Evolutionary conservation across 2,113 vertebrate species (phyloP).

Genomic region (Ellobius talpinus): DNA sequence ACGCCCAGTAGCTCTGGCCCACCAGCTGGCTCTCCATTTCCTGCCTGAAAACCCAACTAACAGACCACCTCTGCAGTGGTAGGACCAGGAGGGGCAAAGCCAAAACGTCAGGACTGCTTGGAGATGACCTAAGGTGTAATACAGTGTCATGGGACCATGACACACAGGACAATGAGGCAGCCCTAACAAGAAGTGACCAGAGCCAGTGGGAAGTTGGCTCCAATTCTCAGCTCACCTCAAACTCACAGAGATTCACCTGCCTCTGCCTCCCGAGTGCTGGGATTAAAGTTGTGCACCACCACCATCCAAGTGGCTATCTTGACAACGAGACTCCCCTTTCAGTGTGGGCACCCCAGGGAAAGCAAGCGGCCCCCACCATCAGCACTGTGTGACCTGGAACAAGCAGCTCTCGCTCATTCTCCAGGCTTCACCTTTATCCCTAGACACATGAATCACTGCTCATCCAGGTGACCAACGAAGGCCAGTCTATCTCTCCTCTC

Average conservation of each 20-base stretch:
- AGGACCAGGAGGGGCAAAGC: neutral
- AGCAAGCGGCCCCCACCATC: neutral
- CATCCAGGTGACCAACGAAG: neutral
- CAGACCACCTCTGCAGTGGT: neutral
- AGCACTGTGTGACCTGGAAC: neutral
- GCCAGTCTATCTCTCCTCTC: neutral
- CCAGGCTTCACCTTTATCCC: conserved; percentile 1
- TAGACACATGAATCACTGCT: neutral
- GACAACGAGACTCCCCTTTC: neutral
- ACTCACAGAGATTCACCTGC: no score
- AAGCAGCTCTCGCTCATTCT: neutral
- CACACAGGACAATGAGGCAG: neutral
- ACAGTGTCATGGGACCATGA: fast-evolving
- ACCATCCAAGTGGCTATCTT: neutral
- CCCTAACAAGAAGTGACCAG: neutral
- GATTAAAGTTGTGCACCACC: no score
- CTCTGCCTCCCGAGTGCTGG: no score
- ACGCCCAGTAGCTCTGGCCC: neutral
- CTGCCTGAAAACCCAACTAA: neutral
- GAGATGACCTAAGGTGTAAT: neutral
- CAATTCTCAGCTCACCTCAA: neutral
- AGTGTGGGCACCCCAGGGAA: neutral
- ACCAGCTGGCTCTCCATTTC: neutral
- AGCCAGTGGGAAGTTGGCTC: neutral
- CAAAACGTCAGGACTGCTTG: neutral